Evolutionary conservation across 2,888 invertebrate genomes (phyloP).

Genomic region (Perdita meconis): DNA sequence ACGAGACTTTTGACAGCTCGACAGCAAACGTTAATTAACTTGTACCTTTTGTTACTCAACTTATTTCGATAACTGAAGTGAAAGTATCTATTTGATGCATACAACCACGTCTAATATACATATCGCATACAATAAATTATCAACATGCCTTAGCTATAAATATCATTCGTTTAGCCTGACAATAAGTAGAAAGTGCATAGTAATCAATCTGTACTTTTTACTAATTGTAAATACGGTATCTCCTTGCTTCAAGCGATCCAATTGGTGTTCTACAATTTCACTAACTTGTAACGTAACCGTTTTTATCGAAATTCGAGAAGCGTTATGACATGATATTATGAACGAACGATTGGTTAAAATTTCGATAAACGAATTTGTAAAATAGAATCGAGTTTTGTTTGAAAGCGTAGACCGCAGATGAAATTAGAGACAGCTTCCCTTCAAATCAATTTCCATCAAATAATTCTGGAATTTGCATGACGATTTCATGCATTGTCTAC

Average conservation of each 20-base stretch:
- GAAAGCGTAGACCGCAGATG: slow-evolving; percentile 74
- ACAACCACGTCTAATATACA: slow-evolving; percentile 60
- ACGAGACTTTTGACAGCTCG: not conserved
- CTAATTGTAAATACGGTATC: slow-evolving; percentile 23
- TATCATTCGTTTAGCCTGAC: slow-evolving; percentile 45
- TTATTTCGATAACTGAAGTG: slow-evolving; percentile 11
- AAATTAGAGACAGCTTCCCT: slow-evolving; percentile 31
- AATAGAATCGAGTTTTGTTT: slow-evolving; percentile 46
- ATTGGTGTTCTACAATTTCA: slow-evolving; percentile 76
- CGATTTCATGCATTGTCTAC: slow-evolving; percentile 65
- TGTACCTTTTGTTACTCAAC: slow-evolving; percentile 18
- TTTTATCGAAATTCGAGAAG: slow-evolving; percentile 2
- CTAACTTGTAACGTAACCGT: slow-evolving; percentile 17
- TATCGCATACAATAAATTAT: slow-evolving; percentile 48
- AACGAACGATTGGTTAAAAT: not conserved
- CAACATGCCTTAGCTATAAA: slow-evolving; percentile 58
- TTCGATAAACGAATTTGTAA: no score
- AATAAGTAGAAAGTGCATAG: slow-evolving; percentile 66
- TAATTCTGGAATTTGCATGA: slow-evolving; percentile 52
- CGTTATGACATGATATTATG: slow-evolving; percentile 7
- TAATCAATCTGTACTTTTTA: slow-evolving; percentile 55
- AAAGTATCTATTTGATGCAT: slow-evolving; percentile 52
- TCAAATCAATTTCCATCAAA: slow-evolving; percentile 38
- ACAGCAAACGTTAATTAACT: slow-evolving; percentile 31
- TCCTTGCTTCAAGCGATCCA: slow-evolving; percentile 67